Conservation (phyloP, 2,888 invertebrate genomes). For the Acanthosepion esculentum region DNA sequence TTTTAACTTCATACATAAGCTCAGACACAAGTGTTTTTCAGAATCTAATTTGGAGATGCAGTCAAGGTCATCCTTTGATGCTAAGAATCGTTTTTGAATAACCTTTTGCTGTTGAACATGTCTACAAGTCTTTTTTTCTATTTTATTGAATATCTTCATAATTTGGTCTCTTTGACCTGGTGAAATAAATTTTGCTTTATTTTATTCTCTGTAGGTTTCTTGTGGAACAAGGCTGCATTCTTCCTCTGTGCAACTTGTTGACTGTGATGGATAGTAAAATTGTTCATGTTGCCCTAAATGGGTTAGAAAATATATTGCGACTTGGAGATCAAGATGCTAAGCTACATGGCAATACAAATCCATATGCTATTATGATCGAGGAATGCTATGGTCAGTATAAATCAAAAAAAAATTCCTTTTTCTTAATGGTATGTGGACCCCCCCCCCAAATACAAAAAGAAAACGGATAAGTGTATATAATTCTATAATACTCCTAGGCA, state of each 20-base stretch:
- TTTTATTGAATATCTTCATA: no score
- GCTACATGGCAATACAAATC: conserved; percentile 83
- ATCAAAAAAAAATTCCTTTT: neutral
- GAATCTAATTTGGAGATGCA: no score
- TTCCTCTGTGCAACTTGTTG: conserved; percentile 92
- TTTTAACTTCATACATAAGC: no score
- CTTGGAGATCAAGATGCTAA: conserved; percentile 88
- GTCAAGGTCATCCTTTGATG: no score
- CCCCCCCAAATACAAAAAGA: no score
- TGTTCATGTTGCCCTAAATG: conserved; percentile 93
- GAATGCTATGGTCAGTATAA: conserved; percentile 90
- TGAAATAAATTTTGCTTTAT: neutral
- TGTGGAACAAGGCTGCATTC: conserved; percentile 86
- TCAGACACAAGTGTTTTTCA: no score
- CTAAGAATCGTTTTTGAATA: no score
- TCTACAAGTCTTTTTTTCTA: no score
- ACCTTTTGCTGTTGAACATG: no score
- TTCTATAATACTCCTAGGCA: no score
- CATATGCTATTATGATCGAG: conserved; percentile 92
- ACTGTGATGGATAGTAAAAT: conserved; percentile 95
- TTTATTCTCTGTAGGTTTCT: conserved; percentile 68
- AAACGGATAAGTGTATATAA: no score
- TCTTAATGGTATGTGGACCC: neutral
- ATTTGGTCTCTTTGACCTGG: no score
- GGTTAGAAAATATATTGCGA: conserved; percentile 93